Conservation (phyloP, 2,113 vertebrate genomes). For the Felis catus region F.catus_Fca126_mat1.0 CM031417.1:28156001-28156500, state of each 20-base stretch:
- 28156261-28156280: too few relatives aligned
- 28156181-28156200: too few relatives aligned
- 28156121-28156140: too few relatives aligned
- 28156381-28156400: background rate
- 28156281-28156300: too few relatives aligned
- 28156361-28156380: background rate
- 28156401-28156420: background rate
- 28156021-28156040: slow-evolving; percentile 17
- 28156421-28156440: background rate
- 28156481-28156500: background rate
- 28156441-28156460: background rate
- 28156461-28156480: background rate
- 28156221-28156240: too few relatives aligned
- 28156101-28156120: too few relatives aligned
- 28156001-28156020: background rate
- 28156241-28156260: too few relatives aligned
- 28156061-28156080: background rate
- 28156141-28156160: too few relatives aligned
- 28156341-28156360: background rate
- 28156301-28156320: background rate
- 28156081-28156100: background rate
- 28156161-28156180: too few relatives aligned
- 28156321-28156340: background rate
- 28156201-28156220: too few relatives aligned
- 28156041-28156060: background rate